Base-by-base conservation (phyloP, 2,888 invertebrate species). In the Marasmarcha lunaedactyla region DNA sequence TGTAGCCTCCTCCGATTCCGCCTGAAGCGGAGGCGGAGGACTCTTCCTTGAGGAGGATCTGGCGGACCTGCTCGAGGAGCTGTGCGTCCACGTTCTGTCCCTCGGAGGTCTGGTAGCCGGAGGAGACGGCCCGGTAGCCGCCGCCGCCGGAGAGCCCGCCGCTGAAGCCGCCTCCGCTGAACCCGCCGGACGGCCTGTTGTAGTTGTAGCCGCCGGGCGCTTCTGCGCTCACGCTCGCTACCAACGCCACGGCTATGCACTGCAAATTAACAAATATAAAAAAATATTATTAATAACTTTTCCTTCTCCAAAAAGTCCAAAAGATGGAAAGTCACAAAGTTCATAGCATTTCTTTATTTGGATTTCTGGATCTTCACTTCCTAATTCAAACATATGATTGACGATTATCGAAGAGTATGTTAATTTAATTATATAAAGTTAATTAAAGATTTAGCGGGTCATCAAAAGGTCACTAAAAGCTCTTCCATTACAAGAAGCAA, bases 201-300 rank as follows among this genome's bases (percentile, higher is more conserved):
- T 91, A 91, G 78, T 86, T 90, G 79, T 91, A 91, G 55, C 91
- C 91, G 54, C 86, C 88, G 51, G 87, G 93, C 35, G 93, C 87
- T 71, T 93, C 93, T 55, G 91, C 92, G 63, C 86, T 81, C 64
- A 85, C 89, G 66, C 88, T 84, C 69, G 90, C 90, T 67, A 90
- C 91, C 87, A 93, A 83, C 63, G 91, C 91, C 63, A 92, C 87
- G 85, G 92, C 89, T 87, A 93, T 87, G 86, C 92, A 92, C 94
- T 93, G 87, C 36, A 27, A 39, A 49, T 50, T 39, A 85, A 85
- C 47, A n/a, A n/a, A n/a, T n/a, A n/a, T n/a, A n/a, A 46, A 43
- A 46, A 47, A 50, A 41, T 38, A 40, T 51, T 41, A 27, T n/a
- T n/a, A n/a, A n/a, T n/a, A n/a, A n/a, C n/a, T 39, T 35, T 4